Conservation (phyloP, 2,797 vertebrate species). For the Microctenopoma lineatum region DNA sequence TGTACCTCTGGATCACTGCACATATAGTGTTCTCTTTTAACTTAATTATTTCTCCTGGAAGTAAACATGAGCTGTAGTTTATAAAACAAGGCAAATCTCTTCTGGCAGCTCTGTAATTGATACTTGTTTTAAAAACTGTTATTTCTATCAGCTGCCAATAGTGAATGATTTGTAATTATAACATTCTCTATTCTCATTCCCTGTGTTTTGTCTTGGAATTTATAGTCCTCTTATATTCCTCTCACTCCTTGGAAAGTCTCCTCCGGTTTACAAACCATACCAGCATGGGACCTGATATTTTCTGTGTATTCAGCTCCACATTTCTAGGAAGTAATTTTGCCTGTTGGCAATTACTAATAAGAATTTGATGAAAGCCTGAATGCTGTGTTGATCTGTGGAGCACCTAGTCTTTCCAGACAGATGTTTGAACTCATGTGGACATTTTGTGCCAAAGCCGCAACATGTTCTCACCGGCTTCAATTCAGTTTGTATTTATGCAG, state of each 20-base stretch:
- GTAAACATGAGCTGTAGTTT: constrained; percentile 12
- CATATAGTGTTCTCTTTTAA: constrained; percentile 6
- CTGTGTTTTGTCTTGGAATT: constrained; percentile 12
- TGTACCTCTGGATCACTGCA: neutral
- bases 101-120: constrained; percentile 23
- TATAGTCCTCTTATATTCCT: constrained; percentile 5
- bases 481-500: constrained; percentile 35
- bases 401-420: constrained; percentile 41
- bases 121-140: neutral
- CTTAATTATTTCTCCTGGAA: neutral
- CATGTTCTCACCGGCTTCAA: constrained; percentile 19
- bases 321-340: constrained; percentile 44
- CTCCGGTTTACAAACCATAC: constrained; percentile 36
- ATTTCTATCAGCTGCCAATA: constrained; percentile 13
- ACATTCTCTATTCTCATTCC: constrained; percentile 18
- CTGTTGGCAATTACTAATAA: constrained; percentile 54
- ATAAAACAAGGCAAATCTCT: constrained; percentile 16
- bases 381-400: constrained; percentile 20
- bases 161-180: constrained; percentile 17
- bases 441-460: constrained; percentile 39
- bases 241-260: constrained; percentile 41
- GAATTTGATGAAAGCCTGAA: constrained; percentile 46
- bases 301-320: constrained; percentile 35
- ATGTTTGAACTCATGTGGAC: constrained; percentile 54
- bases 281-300: constrained; percentile 38